Evolutionary conservation across 1,140 invertebrate species (phyloP).

Genomic region (Phymastichus coffea): DNA sequence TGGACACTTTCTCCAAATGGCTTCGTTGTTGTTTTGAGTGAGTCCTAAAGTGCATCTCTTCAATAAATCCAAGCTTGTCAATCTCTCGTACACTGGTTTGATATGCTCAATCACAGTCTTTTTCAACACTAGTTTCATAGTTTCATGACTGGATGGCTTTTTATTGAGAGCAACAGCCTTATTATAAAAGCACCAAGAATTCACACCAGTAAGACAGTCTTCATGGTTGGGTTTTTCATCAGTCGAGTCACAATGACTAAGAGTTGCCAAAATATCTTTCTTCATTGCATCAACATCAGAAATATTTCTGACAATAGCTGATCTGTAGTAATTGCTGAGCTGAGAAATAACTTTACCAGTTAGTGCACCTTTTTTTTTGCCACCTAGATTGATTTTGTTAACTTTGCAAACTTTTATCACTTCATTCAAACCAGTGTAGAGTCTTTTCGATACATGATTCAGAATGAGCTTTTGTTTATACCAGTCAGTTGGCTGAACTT

Average conservation of each 20-base stretch:
- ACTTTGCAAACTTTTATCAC: no score
- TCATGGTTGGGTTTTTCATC: slow-evolving; percentile 31
- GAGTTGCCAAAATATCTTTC: slow-evolving; percentile 33
- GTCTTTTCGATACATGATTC: neutral
- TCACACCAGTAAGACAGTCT: slow-evolving; percentile 35
- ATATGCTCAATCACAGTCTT: slow-evolving; percentile 19
- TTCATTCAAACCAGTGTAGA: neutral
- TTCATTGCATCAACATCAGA: slow-evolving; percentile 31
- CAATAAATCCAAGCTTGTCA: slow-evolving; percentile 21
- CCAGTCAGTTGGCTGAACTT: no score
- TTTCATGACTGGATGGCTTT: neutral
- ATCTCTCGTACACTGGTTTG: slow-evolving; percentile 28
- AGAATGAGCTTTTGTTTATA: no score
- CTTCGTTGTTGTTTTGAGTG: slow-evolving; percentile 34
- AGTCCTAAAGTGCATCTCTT: slow-evolving; percentile 27
- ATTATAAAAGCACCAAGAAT: slow-evolving; percentile 33
- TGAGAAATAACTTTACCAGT: slow-evolving; percentile 28
- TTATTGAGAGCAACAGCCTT: slow-evolving; percentile 22
- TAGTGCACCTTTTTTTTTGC: neutral
- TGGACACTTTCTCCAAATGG: slow-evolving; percentile 31
- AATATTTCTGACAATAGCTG: slow-evolving; percentile 31
- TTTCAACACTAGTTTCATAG: neutral
- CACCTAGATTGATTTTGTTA: neutral
- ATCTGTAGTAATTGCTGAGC: slow-evolving; percentile 28
- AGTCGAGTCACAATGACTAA: slow-evolving; percentile 33